phyloP scores from a whole-genome alignment of 2,113 vertebrate species.

The Paramisgurnus dabryanus region DNA sequence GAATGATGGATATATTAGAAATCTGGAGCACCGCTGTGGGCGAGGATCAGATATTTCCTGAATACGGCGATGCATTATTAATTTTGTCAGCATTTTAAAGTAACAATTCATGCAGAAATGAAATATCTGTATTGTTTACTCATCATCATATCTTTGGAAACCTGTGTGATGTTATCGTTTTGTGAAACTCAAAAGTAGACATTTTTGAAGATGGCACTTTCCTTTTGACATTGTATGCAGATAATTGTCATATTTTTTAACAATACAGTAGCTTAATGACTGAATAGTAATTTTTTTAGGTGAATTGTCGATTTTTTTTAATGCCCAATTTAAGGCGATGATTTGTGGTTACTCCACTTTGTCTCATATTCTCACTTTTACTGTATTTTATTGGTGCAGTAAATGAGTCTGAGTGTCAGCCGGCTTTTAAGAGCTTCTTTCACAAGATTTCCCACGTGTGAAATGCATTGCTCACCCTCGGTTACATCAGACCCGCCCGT shows the following conservation, averaged over 20 bases:
- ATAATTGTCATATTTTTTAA: too few relatives aligned
- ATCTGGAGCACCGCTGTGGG: constrained; percentile 13
- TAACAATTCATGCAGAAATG: background rate
- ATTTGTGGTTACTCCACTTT: constrained; percentile 1
- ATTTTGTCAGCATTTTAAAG: background rate
- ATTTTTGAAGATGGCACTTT: background rate
- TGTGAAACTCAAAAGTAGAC: background rate
- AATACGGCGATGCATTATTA: constrained; percentile 4
- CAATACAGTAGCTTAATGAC: too few relatives aligned
- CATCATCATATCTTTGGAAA: background rate
- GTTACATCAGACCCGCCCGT: constrained; percentile 22
- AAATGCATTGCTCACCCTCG: constrained; percentile 28
- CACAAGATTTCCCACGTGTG: constrained; percentile 9
- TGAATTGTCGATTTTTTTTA: background rate
- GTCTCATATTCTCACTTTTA: constrained; percentile 10
- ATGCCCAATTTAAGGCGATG: background rate
- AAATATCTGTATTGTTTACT: background rate
- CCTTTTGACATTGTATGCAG: too few relatives aligned
- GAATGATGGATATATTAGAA: constrained; percentile 24
- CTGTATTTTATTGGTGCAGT: constrained; percentile 24
- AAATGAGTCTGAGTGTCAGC: constrained; percentile 29
- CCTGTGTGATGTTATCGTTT: too few relatives aligned
- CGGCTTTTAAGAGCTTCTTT: constrained; percentile 6
- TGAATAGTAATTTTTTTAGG: background rate
- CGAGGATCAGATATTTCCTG: background rate